Evolutionary conservation across 2,888 invertebrate genomes (phyloP).

Genomic region (Argynnis bischoffii): DNA sequence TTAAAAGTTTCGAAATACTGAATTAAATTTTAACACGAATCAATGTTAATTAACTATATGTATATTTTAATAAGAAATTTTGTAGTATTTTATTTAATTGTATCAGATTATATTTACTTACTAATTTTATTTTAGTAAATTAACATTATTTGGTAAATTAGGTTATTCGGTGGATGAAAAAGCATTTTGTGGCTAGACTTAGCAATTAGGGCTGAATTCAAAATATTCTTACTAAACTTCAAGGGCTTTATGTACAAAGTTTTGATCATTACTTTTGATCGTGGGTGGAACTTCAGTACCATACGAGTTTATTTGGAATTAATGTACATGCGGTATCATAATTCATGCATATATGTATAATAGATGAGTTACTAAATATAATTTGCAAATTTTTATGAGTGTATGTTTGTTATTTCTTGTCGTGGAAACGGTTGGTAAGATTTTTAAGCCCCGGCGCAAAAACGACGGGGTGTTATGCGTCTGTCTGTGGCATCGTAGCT

Average conservation of each 20-base stretch:
- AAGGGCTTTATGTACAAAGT: background rate
- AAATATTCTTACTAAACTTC: constrained; percentile 3
- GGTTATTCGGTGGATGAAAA: background rate
- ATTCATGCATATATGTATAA: background rate
- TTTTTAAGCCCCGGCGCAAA: no score
- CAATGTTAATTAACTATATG: no score
- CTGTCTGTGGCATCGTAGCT: no score
- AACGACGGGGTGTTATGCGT: no score
- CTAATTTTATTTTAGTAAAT: background rate
- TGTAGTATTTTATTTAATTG: no score
- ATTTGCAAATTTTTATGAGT: no score
- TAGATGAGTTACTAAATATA: background rate
- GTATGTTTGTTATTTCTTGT: no score
- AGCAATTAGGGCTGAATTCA: constrained; percentile 8
- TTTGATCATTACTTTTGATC: background rate
- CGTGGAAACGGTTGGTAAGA: no score
- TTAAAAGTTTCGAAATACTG: no score
- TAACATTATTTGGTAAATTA: constrained; percentile 7
- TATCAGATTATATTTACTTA: no score
- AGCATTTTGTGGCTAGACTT: constrained; percentile 12
- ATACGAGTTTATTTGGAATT: background rate
- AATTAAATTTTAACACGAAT: no score
- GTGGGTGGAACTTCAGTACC: background rate
- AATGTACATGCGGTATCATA: background rate
- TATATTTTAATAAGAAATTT: no score